phyloP scores from a whole-genome alignment of 2,797 vertebrate genomes.

The Avahi laniger region DNA sequence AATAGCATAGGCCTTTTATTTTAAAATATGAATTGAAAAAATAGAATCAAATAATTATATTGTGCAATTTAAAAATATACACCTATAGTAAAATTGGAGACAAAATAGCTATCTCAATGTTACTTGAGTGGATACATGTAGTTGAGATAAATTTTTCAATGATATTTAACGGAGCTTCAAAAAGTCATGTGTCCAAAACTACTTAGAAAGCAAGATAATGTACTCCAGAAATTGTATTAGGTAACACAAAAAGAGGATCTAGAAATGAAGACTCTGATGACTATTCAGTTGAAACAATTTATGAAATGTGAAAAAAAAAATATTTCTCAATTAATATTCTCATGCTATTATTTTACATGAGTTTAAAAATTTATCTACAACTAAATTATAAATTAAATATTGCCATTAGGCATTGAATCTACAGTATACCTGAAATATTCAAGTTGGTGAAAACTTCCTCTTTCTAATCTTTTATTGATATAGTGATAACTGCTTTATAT shows the following conservation, averaged over 20 bases:
- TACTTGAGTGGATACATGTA: not conserved
- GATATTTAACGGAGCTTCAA: not conserved
- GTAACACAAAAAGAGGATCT: not conserved
- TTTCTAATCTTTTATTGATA: not conserved
- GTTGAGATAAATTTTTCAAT: not conserved
- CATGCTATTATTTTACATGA: not conserved
- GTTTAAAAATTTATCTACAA: not conserved
- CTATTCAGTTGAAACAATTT: not conserved
- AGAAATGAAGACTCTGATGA: not conserved
- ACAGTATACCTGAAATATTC: not conserved
- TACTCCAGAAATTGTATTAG: not conserved
- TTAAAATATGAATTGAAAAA: not conserved
- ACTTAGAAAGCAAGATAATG: not conserved
- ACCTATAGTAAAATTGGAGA: not conserved
- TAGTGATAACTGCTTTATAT: not conserved
- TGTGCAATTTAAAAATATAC: not conserved
- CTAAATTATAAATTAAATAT: not conserved
- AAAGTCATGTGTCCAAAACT: not conserved
- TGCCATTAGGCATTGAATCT: not conserved
- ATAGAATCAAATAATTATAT: not conserved
- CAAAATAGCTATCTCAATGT: not conserved
- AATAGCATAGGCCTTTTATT: not conserved
- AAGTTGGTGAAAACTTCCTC: not conserved
- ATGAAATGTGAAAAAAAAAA: not conserved
- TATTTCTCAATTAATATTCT: not conserved